Evolutionary conservation across 2,797 vertebrate species (phyloP).

Genomic region (Poeciliopsis paucimaculata): DNA sequence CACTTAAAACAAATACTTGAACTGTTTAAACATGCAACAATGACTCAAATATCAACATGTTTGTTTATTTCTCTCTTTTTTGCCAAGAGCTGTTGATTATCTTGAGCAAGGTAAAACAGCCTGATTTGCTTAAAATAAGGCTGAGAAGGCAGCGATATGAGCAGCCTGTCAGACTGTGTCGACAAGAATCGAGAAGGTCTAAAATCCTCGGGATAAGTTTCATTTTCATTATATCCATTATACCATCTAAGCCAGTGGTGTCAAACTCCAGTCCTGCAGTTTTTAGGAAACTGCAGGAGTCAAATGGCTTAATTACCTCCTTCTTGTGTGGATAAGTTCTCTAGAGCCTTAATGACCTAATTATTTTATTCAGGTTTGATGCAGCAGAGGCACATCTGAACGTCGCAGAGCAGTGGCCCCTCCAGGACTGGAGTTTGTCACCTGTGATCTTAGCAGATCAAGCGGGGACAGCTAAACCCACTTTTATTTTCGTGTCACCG

Average conservation of each 20-base stretch:
- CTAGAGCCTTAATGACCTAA: too few species aligned
- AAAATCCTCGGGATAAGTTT: slow-evolving; percentile 9
- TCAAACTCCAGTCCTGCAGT: too few species aligned
- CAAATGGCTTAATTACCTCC: too few species aligned
- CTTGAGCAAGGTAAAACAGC: slow-evolving; percentile 32
- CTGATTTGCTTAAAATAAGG: slow-evolving; percentile 33
- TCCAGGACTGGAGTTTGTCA: too few species aligned
- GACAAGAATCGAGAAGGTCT: slow-evolving; percentile 12
- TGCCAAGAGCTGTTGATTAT: slow-evolving; percentile 38
- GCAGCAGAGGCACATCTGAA: too few species aligned
- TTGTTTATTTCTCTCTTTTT: too few species aligned
- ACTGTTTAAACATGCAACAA: slow-evolving; percentile 4
- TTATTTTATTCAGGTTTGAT: too few species aligned
- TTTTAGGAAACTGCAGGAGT: too few species aligned
- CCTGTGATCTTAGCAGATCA: neutral
- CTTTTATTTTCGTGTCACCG: neutral
- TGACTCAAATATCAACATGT: slow-evolving; percentile 22
- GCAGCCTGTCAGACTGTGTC: slow-evolving; percentile 24
- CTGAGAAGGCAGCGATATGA: slow-evolving; percentile 16
- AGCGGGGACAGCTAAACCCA: neutral
- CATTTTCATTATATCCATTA: neutral
- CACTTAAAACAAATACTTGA: neutral
- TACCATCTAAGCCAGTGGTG: neutral
- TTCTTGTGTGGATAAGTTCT: too few species aligned
- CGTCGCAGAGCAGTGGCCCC: too few species aligned